Percentiles rank a stretch among this genome's conserved stretches.
Evolutionary conservation across 1,140 invertebrate genomes (phyloP).

Genomic region (Atta cephalotes): DNA sequence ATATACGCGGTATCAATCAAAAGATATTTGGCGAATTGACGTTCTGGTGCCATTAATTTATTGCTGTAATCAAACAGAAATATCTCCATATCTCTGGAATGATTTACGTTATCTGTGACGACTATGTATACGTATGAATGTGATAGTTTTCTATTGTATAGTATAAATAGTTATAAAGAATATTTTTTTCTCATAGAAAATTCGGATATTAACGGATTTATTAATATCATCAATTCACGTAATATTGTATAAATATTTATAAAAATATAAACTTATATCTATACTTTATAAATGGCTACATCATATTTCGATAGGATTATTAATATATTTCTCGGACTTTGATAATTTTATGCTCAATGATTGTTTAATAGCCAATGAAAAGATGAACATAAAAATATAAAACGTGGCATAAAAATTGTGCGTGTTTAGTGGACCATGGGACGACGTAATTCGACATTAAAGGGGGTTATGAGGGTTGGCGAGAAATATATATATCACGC

Average conservation of each 20-base stretch:
- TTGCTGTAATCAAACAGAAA: conserved; percentile 49
- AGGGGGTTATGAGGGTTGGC: conserved; percentile 67
- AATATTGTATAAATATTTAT: neutral
- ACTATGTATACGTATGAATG: neutral
- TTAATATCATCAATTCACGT: neutral
- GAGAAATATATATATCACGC: conserved; percentile 67
- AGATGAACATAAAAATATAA: conserved; percentile 80
- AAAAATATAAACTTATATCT: neutral
- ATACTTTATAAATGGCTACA: neutral
- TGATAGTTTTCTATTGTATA: neutral
- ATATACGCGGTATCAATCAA: conserved; percentile 71
- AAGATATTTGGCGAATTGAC: conserved; percentile 71
- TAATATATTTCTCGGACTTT: conserved; percentile 5
- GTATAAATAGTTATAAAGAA: neutral
- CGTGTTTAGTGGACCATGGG: conserved; percentile 84
- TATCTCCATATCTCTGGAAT: conserved; percentile 17
- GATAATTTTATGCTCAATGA: conserved; percentile 12
- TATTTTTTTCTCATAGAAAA: neutral
- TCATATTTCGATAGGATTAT: neutral
- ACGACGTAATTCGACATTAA: conserved; percentile 72
- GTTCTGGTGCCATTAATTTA: conserved; percentile 64
- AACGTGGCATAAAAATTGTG: conserved; percentile 82
- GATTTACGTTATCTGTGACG: conserved; percentile 12
- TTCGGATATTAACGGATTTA: neutral
- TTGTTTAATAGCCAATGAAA: conserved; percentile 75